These are phyloP conservation scores for Formica selysi DNA, from an alignment of 1,140 invertebrate genomes.

Conservation along the genomic window DNA sequence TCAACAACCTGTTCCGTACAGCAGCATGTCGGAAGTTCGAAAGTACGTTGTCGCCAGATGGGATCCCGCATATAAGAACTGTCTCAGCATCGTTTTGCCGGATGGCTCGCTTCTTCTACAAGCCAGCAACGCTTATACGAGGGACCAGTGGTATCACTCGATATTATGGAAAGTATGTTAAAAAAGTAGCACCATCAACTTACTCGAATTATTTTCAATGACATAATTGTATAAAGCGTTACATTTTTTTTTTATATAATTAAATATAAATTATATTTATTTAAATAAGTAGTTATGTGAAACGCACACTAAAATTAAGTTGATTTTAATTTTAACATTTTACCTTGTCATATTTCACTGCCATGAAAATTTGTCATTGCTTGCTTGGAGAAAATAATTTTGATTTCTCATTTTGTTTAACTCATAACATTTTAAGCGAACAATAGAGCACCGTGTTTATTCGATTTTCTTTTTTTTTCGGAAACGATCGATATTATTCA, in stretches of 20 bases:
- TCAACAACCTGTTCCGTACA: slow-evolving; percentile 91
- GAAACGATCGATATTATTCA: neutral
- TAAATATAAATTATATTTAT: neutral
- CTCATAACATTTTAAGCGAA: slow-evolving; percentile 6
- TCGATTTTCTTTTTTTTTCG: neutral
- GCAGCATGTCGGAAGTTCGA: slow-evolving; percentile 91
- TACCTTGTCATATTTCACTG: neutral
- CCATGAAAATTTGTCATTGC: neutral
- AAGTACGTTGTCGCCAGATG: slow-evolving; percentile 91
- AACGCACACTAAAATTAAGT: neutral
- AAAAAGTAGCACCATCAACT: neutral
- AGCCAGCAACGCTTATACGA: slow-evolving; percentile 92
- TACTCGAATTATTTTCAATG: neutral
- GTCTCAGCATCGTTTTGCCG: slow-evolving; percentile 92
- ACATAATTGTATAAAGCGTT: neutral
- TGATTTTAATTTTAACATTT: neutral
- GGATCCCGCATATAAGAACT: slow-evolving; percentile 93
- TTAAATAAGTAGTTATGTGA: neutral
- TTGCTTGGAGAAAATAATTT: neutral
- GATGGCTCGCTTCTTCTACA: slow-evolving; percentile 93
- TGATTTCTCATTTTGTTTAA: slow-evolving; percentile 12
- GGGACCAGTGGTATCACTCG: slow-evolving; percentile 95
- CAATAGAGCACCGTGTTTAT: neutral
- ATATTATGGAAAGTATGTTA: slow-evolving; percentile 93
- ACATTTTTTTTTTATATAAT: neutral